phyloP scores from a whole-genome alignment of 2,888 invertebrate species.

The Apoda limacodes region DNA sequence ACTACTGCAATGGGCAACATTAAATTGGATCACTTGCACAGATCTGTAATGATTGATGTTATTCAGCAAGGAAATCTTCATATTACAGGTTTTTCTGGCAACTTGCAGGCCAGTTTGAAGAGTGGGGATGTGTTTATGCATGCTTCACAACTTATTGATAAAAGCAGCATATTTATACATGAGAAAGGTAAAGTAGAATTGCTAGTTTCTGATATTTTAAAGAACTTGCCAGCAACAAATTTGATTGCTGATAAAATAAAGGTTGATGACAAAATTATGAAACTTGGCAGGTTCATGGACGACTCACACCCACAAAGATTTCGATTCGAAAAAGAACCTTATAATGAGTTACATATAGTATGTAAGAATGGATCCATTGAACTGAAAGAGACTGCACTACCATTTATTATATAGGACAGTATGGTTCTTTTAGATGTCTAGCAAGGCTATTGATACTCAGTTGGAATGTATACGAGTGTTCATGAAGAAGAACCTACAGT shows the following conservation, averaged over 20 bases:
- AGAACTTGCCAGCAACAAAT: conserved; percentile 57
- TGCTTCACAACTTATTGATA: conserved; percentile 48
- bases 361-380: conserved; percentile 65
- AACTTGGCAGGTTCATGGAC: conserved; percentile 58
- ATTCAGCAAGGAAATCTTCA: conserved; percentile 58
- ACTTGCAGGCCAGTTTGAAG: conserved; percentile 53
- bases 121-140: conserved; percentile 61
- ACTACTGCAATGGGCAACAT: conserved; percentile 60
- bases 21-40: conserved; percentile 44
- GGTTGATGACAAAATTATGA: conserved; percentile 57
- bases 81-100: conserved; percentile 56
- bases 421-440: too few relatives aligned
- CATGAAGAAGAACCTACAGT: too few relatives aligned
- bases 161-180: conserved; percentile 64
- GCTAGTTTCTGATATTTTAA: conserved; percentile 47
- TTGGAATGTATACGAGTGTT: too few relatives aligned
- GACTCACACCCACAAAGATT: conserved; percentile 59
- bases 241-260: conserved; percentile 60
- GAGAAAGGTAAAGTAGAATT: conserved; percentile 62
- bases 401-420: too few relatives aligned
- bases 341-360: conserved; percentile 57
- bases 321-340: conserved; percentile 51
- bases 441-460: too few relatives aligned
- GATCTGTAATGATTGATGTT: conserved; percentile 54
- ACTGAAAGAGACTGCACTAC: conserved; percentile 57